Conservation (phyloP, 1,140 invertebrate species). For the Ceratoteleas bidentatus region DNA sequence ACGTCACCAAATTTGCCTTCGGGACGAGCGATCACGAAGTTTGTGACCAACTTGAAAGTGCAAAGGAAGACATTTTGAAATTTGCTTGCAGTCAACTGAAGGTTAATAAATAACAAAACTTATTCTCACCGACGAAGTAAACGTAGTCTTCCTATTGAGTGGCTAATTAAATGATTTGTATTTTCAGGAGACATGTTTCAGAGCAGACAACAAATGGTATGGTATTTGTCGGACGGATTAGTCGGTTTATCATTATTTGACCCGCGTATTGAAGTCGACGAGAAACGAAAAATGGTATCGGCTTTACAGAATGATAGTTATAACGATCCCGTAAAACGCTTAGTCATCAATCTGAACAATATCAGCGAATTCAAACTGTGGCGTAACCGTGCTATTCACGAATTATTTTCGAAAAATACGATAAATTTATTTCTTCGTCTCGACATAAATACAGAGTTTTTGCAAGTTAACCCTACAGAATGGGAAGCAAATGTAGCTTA, state of each 20-base stretch:
- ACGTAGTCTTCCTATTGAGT: neutral
- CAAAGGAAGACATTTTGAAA: conserved; percentile 4
- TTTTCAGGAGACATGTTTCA: neutral
- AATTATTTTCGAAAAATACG: neutral
- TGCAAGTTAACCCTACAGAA: neutral
- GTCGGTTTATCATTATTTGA: neutral
- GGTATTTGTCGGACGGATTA: neutral
- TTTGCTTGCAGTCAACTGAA: conserved; percentile 4
- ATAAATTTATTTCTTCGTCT: neutral
- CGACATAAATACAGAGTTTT: neutral
- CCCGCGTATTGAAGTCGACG: neutral
- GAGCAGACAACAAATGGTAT: neutral
- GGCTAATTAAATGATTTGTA: neutral
- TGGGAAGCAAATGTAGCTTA: neutral
- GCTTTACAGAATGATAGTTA: neutral
- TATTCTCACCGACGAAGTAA: neutral
- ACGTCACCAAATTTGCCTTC: neutral
- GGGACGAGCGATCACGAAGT: neutral
- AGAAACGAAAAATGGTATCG: neutral
- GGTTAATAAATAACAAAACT: conserved; percentile 3
- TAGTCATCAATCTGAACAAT: neutral
- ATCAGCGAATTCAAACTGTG: neutral
- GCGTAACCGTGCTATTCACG: neutral
- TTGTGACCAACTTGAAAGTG: neutral
- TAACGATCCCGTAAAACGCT: neutral